Evolutionary conservation across 2,797 vertebrate genomes (phyloP).

Genomic region (Microctenopoma steveboyesi): DNA sequence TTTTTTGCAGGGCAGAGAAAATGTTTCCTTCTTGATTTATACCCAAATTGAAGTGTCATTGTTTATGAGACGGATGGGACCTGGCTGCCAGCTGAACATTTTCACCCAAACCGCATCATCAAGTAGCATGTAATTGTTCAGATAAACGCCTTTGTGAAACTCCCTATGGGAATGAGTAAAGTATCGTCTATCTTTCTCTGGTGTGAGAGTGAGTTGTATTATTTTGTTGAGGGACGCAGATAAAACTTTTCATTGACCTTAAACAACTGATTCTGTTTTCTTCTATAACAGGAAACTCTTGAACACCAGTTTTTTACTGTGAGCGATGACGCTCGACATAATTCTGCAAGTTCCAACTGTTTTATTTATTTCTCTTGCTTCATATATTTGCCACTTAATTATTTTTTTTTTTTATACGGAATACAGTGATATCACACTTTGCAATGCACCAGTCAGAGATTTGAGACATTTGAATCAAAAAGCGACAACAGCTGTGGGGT

Average conservation of each 20-base stretch:
- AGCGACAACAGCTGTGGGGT: background rate
- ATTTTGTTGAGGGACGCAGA: conserved; percentile 37
- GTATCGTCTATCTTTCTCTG: background rate
- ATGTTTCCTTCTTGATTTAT: conserved; percentile 60
- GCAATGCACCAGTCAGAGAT: background rate
- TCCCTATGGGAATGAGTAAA: too few relatives aligned
- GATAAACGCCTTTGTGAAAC: conserved; percentile 40
- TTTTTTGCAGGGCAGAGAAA: conserved; percentile 41
- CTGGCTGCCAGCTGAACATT: conserved; percentile 42
- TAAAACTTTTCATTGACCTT: conserved; percentile 46
- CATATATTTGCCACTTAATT: background rate
- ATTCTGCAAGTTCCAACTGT: background rate
- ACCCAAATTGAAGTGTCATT: conserved; percentile 61
- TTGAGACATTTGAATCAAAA: background rate
- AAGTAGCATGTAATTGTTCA: conserved; percentile 54
- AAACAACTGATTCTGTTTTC: conserved; percentile 41
- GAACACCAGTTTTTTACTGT: background rate
- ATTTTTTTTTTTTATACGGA: conserved; percentile 1
- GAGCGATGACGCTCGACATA: background rate
- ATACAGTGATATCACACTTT: conserved; percentile 1
- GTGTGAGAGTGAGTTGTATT: conserved; percentile 35
- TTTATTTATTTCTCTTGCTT: background rate
- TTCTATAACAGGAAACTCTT: conserved; percentile 7
- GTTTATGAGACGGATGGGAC: conserved; percentile 49
- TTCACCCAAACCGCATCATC: conserved; percentile 56